Base-by-base conservation (phyloP, 1,140 invertebrate species). In the Drosophila albomicans region DNA sequence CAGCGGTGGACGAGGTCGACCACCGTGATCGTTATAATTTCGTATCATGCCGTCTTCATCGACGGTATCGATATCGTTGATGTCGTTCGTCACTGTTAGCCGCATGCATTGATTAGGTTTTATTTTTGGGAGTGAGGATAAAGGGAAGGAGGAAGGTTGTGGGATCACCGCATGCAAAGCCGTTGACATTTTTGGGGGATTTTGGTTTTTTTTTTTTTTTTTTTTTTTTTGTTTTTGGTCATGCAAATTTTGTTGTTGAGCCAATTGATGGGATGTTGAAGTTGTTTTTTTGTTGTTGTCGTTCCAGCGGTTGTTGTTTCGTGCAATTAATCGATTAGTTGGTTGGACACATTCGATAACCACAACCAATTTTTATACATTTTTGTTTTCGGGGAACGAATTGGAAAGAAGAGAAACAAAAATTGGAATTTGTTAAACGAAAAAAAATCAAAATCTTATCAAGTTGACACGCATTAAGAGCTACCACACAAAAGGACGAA, bases 321-420 rank as follows among this genome's bases (percentile, higher is more conserved):
- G 84, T 87, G 84, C 84, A 63, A 77, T 87, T 88, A 88, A 88
- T 89, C 85, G 85, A 80, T 88, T 89, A 78, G 82, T 87, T 77
- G 74, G 20, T 62, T 57, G 63, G 51, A 8, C 28, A 68, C 66
- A 84, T 84, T 89, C 80, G 81, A 81, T 86, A 85, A 81, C 86
- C 85, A 89, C 59, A 89, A 89, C 85, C 85, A 80, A 25, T 25
- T 25, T 25, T 25, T 25, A 25, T 25, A 25, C 20, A 25, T 25
- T 45, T 77, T 63, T 63, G 13, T 49, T 43, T 43, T 49, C 48
- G 48, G 48, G 48, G 20, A 5, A 5, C 11, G 56, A 45, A 16
- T 61, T 49, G 72, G 72, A 51, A 81, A 64, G 70, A 76, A 88
- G 81, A 89, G 84, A 86, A 90, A 90, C 78, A 88, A 84, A 25